Evolutionary conservation across 2,888 invertebrate genomes (phyloP).

Genomic region (Nasonovia ribisnigri): DNA sequence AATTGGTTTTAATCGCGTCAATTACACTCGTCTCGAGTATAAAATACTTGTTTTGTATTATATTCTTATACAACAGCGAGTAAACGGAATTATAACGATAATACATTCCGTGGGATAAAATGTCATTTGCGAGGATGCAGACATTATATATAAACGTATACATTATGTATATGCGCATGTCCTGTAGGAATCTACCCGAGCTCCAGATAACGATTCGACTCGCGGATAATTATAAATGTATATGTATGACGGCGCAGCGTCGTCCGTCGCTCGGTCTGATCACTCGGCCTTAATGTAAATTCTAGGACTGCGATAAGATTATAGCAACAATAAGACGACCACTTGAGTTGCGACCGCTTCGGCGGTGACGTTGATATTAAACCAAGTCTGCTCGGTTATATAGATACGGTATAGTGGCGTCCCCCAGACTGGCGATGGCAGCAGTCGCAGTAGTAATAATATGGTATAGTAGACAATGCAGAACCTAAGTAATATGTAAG

Average conservation of each 20-base stretch:
- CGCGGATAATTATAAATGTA: neutral
- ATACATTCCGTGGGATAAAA: slow-evolving; percentile 37
- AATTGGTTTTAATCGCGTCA: slow-evolving; percentile 8
- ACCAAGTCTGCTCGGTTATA: neutral
- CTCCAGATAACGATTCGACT: neutral
- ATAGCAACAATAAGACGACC: neutral
- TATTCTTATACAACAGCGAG: neutral
- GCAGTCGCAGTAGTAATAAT: neutral
- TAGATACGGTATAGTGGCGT: neutral
- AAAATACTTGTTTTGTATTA: neutral
- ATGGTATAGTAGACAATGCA: neutral
- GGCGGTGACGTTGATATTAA: slow-evolving; percentile 8
- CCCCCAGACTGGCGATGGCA: neutral
- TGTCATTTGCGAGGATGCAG: neutral
- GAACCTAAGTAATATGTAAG: neutral
- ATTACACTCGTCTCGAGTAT: neutral
- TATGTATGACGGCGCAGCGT: neutral
- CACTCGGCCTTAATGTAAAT: neutral
- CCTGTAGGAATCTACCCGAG: neutral
- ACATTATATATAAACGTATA: neutral
- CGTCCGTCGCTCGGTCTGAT: neutral
- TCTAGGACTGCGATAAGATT: slow-evolving; percentile 33
- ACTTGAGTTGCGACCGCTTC: neutral
- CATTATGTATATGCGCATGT: neutral
- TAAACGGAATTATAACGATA: neutral